These are phyloP conservation scores for Leistus spinibarbis DNA, from an alignment of 2,888 invertebrate species.

Conservation along the genomic window DNA sequence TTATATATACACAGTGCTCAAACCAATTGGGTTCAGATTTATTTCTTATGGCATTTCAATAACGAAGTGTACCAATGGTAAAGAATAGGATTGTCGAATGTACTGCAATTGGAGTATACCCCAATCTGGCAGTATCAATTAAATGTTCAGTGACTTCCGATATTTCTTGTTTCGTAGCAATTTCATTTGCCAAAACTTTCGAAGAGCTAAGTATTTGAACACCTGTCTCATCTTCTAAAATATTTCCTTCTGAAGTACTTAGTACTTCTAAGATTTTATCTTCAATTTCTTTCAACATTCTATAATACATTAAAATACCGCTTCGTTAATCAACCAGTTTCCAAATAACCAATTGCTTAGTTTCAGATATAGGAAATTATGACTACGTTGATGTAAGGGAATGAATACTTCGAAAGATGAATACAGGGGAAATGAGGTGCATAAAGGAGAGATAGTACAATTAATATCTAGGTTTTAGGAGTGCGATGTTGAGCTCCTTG, in stretches of 20 bases:
- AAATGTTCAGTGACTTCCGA: constrained; percentile 89
- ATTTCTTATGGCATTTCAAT: not conserved
- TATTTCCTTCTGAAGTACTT: constrained; percentile 74
- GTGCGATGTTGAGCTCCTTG: too few relatives aligned
- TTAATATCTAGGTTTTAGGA: too few relatives aligned
- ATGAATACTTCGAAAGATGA: too few relatives aligned
- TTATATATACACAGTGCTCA: too few relatives aligned
- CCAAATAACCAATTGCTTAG: not conserved
- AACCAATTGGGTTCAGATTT: constrained; percentile 39
- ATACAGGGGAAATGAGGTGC: too few relatives aligned
- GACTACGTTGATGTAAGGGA: too few relatives aligned
- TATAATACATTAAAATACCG: constrained; percentile 48
- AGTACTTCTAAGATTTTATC: constrained; percentile 85
- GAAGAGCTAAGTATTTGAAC: constrained; percentile 88
- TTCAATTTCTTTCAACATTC: constrained; percentile 85
- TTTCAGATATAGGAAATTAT: too few relatives aligned
- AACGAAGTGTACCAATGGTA: constrained; percentile 71
- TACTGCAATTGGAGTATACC: constrained; percentile 88
- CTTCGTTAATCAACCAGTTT: too few relatives aligned
- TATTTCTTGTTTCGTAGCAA: constrained; percentile 86
- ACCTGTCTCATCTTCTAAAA: constrained; percentile 91
- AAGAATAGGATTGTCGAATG: constrained; percentile 92
- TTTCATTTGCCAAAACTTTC: constrained; percentile 88
- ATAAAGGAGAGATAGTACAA: too few relatives aligned
- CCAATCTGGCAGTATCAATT: constrained; percentile 83